Base-by-base conservation (phyloP, 2,113 vertebrate species). In the Bos indicus region DNA sequence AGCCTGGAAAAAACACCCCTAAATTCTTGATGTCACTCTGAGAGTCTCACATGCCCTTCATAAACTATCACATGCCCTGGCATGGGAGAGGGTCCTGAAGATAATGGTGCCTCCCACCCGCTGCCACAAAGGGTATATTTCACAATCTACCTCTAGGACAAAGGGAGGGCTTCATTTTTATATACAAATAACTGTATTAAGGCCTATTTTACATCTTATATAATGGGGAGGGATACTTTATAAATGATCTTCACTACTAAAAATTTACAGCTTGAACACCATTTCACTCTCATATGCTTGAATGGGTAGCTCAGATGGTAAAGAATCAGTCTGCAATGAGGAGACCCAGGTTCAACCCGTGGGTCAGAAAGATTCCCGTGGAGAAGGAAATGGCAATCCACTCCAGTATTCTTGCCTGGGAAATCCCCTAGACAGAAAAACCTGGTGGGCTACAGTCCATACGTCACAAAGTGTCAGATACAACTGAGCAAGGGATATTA, bases 31-130 rank as follows among this genome's bases (percentile, higher is more conserved):
- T 0, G 15, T n/a, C 15, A 9, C 33, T 11, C 11, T 5, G 46
- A 60, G 30, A 52, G 40, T 33, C 25, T 40, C 5, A 4, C 3
- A 1, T 11, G 23, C 21, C 21, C 16, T 40, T 26, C 26, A 3
- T 25, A 21, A 93, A 43, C 8, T 12, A 26, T 43, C 4, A 0
- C 0, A 2, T n/a, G 28, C 4, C 7, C 13, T 40, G 3, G 12
- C 9, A 1, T 54, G 17, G 64, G 23, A 80, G 2, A 46, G 4
- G 5, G 13, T 57, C 2, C 17, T 14, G 9, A 1, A 59, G 23
- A 28, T 0, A 25, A 3, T 1, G 23, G 12, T 2, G 6, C 5
- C 13, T 81, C 7, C 5, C 5, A 7, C 25, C 2, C 7, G 21
- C 30, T 77, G 17, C 16, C 16, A 26, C 12, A 6, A 14, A 54